Base-by-base conservation (phyloP, 2,888 invertebrate species). In the Aproaerema taeniolella region DNA sequence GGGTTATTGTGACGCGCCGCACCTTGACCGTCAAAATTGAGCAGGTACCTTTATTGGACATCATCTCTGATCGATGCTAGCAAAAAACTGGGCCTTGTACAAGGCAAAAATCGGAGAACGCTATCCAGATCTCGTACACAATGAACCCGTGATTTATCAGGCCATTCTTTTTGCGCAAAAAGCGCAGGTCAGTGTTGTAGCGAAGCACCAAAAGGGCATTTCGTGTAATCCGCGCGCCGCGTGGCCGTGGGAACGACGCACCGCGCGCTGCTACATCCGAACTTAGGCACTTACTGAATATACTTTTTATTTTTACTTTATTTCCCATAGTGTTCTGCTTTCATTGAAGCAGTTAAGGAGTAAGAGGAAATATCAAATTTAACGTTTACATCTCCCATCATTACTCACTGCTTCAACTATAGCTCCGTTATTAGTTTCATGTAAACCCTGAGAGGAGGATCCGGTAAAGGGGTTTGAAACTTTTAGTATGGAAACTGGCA, bases 131-230 rank as follows among this genome's bases (percentile, higher is more conserved):
- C 64, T 61, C 53, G 55, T 62, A 58, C 62, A 80, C 79, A 81
- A 81, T 76, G 74, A 72, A 70, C 74, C 73, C 53, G 75, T 79
- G 85, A 82, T 85, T 83, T 83, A 83, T 80, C 80, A 64, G 63
- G 57, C 58, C 54, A 72, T 78, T 76, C 73, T 83, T 83, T 82
- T 82, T 79, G 71, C 70, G 71, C 74, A 83, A 82, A 81, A 82
- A 78, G 75, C 63, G 61, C 81, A 74, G 82, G 83, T 83, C 80
- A 82, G 79, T 75, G 67, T 74, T 61, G 67, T 52, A 70, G 63
- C 72, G 82, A 82, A 81, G 80, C 78, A 76, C 79, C 81, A 77
- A 82, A 85, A 85, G 78, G 77, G 79, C 81, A 81, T 79, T 78
- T 73, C 68, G 67, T 76, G 79, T 82, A 82, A 83, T 82, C 80